These are phyloP conservation scores for Amia ocellicauda DNA, from an alignment of 2,113 vertebrate genomes.

Conservation along the genomic window DNA sequence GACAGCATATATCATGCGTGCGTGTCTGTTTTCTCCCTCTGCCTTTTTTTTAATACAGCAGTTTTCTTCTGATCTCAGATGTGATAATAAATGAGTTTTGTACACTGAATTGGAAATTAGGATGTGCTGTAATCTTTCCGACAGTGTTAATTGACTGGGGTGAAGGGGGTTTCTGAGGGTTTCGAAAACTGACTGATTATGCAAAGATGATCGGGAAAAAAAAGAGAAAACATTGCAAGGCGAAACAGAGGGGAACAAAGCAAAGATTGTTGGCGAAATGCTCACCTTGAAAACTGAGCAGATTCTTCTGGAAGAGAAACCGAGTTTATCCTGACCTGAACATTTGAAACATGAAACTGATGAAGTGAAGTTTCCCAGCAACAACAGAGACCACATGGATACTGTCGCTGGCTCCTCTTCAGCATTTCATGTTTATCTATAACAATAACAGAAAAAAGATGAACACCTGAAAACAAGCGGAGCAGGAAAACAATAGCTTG, in stretches of 20 bases:
- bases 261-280: not conserved
- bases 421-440: no score
- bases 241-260: not conserved
- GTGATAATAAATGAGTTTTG: slow-evolving; percentile 25
- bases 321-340: not conserved
- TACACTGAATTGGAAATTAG: slow-evolving; percentile 24
- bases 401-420: no score
- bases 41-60: slow-evolving; percentile 14
- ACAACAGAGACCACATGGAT: no score
- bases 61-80: slow-evolving; percentile 13
- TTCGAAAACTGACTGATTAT: slow-evolving; percentile 13
- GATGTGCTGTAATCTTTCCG: slow-evolving; percentile 13
- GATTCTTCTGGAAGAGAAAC: not conserved
- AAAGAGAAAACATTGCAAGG: not conserved
- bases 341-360: not conserved
- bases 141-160: slow-evolving; percentile 21
- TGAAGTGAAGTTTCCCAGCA: not conserved
- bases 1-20: not conserved
- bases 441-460: no score
- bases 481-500: not conserved
- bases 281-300: no score
- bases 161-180: slow-evolving; percentile 9
- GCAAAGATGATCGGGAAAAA: slow-evolving; percentile 13
- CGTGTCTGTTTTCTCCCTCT: slow-evolving; percentile 2
- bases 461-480: no score